These are phyloP conservation scores for Gonatopus flavifemur DNA, from an alignment of 1,140 invertebrate species.

Conservation along the genomic window DNA sequence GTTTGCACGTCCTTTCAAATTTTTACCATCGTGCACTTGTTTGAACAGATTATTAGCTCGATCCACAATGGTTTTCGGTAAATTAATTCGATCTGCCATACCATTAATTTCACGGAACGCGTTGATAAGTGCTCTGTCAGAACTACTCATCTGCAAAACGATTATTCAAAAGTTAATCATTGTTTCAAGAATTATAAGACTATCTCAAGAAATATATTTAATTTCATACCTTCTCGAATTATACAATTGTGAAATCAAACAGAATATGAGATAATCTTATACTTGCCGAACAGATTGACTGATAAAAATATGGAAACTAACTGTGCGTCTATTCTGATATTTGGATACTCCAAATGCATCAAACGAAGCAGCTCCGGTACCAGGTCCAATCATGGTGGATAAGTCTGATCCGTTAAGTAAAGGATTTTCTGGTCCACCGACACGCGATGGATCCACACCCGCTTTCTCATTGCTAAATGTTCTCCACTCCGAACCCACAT, in stretches of 20 bases:
- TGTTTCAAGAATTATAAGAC: background rate
- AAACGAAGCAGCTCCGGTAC: constrained; percentile 78
- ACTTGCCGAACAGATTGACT: background rate
- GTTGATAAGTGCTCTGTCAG: constrained; percentile 91
- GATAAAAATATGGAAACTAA: constrained; percentile 43
- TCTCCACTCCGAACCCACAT: constrained; percentile 99
- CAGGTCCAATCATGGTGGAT: constrained; percentile 95
- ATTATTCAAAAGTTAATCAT: constrained; percentile 3
- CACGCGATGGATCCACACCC: constrained; percentile 96
- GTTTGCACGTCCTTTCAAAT: constrained; percentile 87
- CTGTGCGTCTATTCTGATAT: constrained; percentile 90
- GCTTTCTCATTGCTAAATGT: constrained; percentile 99
- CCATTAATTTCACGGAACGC: constrained; percentile 95
- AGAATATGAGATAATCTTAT: background rate
- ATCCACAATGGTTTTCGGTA: constrained; percentile 93
- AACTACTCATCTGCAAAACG: constrained; percentile 75
- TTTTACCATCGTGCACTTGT: constrained; percentile 97
- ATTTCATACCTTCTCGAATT: too few species aligned
- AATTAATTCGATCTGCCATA: constrained; percentile 97
- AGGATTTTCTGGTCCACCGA: constrained; percentile 95
- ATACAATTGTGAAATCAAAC: too few species aligned
- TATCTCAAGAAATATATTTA: background rate
- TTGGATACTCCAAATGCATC: constrained; percentile 85
- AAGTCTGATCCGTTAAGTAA: constrained; percentile 94
- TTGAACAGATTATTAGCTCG: constrained; percentile 96